Percentiles rank a stretch among this genome's conserved stretches.
Conservation (phyloP, 2,888 invertebrate genomes). For the Pseudolycoriella hygida region DNA sequence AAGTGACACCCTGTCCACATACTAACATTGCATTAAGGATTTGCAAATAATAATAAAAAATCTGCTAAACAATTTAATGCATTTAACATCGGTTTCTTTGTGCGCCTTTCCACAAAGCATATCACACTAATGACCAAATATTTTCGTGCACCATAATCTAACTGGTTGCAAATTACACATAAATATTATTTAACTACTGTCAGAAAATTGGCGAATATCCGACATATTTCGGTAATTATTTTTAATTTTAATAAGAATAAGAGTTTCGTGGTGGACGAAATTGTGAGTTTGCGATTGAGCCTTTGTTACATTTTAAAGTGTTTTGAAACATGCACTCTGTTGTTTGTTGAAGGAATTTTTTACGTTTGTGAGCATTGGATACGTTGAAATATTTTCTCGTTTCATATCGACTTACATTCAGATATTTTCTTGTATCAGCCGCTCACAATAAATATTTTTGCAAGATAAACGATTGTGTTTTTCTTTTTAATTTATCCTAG, state of each 20-base stretch:
- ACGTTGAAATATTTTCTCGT: too few relatives aligned
- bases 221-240: neutral
- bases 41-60: neutral
- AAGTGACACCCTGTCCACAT: neutral
- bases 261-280: too few relatives aligned
- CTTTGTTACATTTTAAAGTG: too few relatives aligned
- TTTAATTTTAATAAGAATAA: neutral
- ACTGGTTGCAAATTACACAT: constrained; percentile 1
- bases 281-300: too few relatives aligned
- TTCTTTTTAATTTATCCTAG: too few relatives aligned
- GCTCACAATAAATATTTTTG: too few relatives aligned
- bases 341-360: too few relatives aligned
- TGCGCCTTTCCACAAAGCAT: constrained; percentile 2
- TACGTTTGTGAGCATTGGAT: too few relatives aligned
- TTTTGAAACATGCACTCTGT: too few relatives aligned
- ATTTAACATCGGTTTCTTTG: constrained; percentile 3
- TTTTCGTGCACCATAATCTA: constrained; percentile 3
- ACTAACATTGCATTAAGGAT: neutral
- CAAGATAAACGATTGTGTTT: too few relatives aligned
- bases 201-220: neutral
- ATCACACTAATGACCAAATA: constrained; percentile 5
- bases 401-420: too few relatives aligned
- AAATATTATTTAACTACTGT: constrained; percentile 1
- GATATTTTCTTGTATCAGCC: too few relatives aligned
- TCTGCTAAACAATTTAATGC: constrained; percentile 1